Evolutionary conservation across 2,888 invertebrate genomes (phyloP), one percentile per base, ranked within the genome.

Genomic region (Corbicula japonica): DNA sequence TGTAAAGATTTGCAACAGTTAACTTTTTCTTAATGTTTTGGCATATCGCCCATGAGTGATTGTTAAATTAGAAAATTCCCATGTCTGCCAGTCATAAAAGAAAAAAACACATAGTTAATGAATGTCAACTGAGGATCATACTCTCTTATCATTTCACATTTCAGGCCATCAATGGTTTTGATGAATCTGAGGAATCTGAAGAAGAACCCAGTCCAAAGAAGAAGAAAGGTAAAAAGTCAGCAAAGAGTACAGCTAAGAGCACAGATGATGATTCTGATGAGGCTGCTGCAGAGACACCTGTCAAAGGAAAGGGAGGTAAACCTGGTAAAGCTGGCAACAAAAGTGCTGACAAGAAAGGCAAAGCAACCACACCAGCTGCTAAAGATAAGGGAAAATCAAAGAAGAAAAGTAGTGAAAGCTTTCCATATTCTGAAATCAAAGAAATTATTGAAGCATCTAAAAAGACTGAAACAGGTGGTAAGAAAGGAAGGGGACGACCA

Each of bases 391-490:
- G 66, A 35, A 66, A 63, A 48, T 54, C 62, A 32, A 52, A 69
- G 38, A 71, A n/a, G n/a, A 72, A 75, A 35, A 65, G 28, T 8
- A 61, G 10, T 34, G 73, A 80, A 50, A 80, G 73, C 21, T 83
- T 83, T 48, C 83, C 83, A 4, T 83, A 83, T 44, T 83, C 83
- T n/a, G 83, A 83, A 41, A 83, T 83, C 44, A 72, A 76, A 62
- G 72, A 83, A 41, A 83, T 83, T 6, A 83, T 83, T 30, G 83
- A 66, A 44, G 83, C 83, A 30, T 70, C 79, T 4, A 83, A 76
- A 32, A 72, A 79, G 23, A 62, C 54, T 6, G 76, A 65, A 8
- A 70, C 61, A 21, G 21, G 63, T 38, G 65, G 69, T 6, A 71
- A 71, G 30, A 72, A 60, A 60, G 80, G 76, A 0, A 41, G 62